Evolutionary conservation across 2,797 vertebrate genomes (phyloP), one percentile per base, ranked within the genome.

Genomic region (Danio aesculapii): DNA sequence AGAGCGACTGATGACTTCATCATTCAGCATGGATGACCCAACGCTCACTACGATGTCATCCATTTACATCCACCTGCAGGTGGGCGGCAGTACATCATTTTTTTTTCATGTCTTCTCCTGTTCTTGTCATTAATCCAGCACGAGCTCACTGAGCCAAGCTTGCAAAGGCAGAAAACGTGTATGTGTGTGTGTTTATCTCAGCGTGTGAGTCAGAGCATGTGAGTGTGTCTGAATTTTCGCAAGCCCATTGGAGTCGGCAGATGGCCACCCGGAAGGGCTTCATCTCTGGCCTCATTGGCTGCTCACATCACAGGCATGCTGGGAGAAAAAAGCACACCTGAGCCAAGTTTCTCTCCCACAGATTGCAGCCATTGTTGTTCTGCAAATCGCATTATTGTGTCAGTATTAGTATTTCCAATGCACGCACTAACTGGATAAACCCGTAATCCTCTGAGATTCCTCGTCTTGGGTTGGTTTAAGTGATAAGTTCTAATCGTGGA

Each of bases 241-340:
- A 30, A 62, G 58, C 70, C 30, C 47, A 7, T 39, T 80, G 46
- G 49, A 39, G 50, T 78, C 75, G 30, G 73, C 84, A 81, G 79
- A 84, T 86, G 82, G 82, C 68, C 79, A 62, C 79, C 80, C 69
- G 81, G 55, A 84, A 82, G 67, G 59, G 77, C 58, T 74, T 82
- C 75, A 77, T 81, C 71, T 79, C 62, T 75, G 61, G 66, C 82
- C 71, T 79, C 55, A 78, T 41, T 82, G 66, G 71, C 64, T 74
- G 59, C 71, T 71, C 72, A 58, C 21, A 79, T 69, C 46, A 50
- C 66, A 70, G 63, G 39, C 67, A 77, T 79, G 53, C 76, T 82
- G 77, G 70, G 77, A 75, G 30, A 30, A 30, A 30, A 66, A 49
- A 76, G 43, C 49, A 57, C 53, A 80, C 55, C 69, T 81, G 50